Conservation (phyloP, 2,797 vertebrate genomes). For the Staurois parvus region DNA sequence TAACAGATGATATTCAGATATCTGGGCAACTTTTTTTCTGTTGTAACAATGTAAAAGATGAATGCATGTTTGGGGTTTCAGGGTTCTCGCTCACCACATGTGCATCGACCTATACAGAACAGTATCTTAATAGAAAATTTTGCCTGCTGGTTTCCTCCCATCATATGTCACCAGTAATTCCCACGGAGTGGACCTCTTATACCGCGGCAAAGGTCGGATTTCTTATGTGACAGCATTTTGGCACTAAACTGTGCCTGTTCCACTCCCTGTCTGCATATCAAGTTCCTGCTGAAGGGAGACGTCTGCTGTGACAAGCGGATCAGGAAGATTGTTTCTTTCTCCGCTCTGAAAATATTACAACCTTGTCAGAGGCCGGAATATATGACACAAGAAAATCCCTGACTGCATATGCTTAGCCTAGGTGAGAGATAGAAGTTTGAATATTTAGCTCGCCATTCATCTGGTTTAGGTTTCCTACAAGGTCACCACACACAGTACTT, state of each 20-base stretch:
- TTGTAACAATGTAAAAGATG: too few species aligned
- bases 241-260: neutral
- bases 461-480: too few species aligned
- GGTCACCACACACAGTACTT: too few species aligned
- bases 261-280: neutral
- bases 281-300: neutral
- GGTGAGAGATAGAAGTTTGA: neutral
- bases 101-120: too few species aligned
- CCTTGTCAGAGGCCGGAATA: neutral
- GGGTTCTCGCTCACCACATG: too few species aligned
- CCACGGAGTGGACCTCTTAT: conserved; percentile 7
- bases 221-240: conserved; percentile 9
- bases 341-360: neutral
- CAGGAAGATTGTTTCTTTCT: neutral
- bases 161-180: neutral
- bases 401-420: neutral
- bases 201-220: neutral
- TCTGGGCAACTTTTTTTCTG: too few species aligned
- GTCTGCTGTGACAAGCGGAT: neutral
- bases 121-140: neutral
- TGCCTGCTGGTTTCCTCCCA: neutral
- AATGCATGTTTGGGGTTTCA: too few species aligned
- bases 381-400: neutral
- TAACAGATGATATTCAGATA: too few species aligned
- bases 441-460: neutral